phyloP scores from a whole-genome alignment of 1,140 invertebrate species.

The Orchesella cincta region DNA sequence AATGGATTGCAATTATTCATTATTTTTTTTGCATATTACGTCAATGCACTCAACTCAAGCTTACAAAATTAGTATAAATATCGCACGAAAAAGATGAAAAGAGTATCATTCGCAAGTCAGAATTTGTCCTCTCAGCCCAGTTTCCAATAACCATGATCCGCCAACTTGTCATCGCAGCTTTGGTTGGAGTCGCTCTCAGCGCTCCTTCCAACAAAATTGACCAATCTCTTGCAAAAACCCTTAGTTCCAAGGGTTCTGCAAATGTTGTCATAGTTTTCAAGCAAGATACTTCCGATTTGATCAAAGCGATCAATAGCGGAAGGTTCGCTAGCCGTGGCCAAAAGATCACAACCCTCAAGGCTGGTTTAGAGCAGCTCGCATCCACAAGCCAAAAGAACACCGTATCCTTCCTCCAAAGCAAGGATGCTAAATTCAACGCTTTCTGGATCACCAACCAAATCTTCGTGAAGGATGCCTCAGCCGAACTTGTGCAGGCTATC shows the following conservation, averaged over 20 bases:
- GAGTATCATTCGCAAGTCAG: no score
- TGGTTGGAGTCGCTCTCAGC: background rate
- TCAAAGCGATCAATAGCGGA: background rate
- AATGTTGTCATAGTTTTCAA: background rate
- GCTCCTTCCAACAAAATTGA: background rate
- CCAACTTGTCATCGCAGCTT: background rate
- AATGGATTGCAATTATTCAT: no score
- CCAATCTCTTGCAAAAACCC: background rate
- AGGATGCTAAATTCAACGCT: background rate
- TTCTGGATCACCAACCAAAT: conserved; percentile 39
- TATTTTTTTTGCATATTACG: no score
- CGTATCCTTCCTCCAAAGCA: background rate
- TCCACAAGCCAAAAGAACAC: background rate
- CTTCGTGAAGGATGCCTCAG: background rate
- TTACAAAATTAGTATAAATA: no score
- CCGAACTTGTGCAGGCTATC: background rate
- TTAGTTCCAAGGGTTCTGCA: background rate
- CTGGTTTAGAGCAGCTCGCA: background rate
- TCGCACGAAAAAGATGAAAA: no score
- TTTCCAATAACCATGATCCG: background rate
- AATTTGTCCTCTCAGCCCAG: background rate
- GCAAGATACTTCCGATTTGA: background rate
- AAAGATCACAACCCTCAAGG: background rate
- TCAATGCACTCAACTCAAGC: no score
- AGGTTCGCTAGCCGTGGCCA: background rate